Evolutionary conservation across 2,113 vertebrate species (phyloP).

Genomic region (Amazona vittata): DNA sequence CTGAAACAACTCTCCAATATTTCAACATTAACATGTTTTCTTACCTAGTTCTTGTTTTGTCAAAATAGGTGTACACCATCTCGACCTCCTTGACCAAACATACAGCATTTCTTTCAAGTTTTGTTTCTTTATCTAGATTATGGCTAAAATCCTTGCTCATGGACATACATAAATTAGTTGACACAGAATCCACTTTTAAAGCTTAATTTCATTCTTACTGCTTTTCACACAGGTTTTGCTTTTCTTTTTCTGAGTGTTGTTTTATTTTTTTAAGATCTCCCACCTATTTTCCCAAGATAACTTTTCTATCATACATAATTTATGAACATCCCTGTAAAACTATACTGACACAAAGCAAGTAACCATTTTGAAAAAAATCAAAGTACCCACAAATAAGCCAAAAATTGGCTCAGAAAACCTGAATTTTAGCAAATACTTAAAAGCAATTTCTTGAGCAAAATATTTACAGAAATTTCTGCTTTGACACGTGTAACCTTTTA

Average conservation of each 20-base stretch:
- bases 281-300: not conserved
- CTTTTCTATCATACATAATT: not conserved
- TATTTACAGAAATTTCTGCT: not conserved
- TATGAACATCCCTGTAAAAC: not conserved
- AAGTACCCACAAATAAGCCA: not conserved
- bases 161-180: not conserved
- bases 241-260: not conserved
- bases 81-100: not conserved
- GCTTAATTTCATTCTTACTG: not conserved
- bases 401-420: not conserved
- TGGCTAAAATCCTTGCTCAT: not conserved
- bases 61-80: not conserved
- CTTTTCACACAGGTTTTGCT: not conserved
- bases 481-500: not conserved
- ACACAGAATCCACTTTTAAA: not conserved
- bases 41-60: rapidly evolving
- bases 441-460: not conserved
- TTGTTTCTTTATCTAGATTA: not conserved
- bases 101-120: not conserved
- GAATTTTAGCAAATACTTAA: not conserved
- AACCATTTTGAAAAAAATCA: not conserved
- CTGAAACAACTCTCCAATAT: not conserved
- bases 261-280: not conserved
- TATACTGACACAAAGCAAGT: not conserved
- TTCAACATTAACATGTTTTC: not conserved